Evolutionary conservation across 2,888 invertebrate species (phyloP).

Genomic region (Cosmorhoe ocellata): DNA sequence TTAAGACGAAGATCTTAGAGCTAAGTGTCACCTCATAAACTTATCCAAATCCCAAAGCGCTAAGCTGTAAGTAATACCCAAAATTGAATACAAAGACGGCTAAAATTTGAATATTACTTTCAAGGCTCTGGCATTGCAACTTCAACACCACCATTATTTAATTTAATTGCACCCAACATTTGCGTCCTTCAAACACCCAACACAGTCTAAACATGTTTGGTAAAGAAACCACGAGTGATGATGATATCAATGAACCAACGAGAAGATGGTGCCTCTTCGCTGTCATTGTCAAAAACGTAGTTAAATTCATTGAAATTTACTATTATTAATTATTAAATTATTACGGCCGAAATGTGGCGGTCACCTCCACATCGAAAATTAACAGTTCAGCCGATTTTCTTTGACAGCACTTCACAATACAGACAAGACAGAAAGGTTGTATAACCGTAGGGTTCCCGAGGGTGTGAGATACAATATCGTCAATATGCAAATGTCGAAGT

Average conservation of each 20-base stretch:
- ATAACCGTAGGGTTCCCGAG: slow-evolving; percentile 17
- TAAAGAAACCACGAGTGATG: too few relatives aligned
- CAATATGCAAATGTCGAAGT: slow-evolving; percentile 38
- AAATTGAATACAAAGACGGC: background rate
- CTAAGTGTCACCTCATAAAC: slow-evolving; percentile 4
- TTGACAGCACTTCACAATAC: slow-evolving; percentile 5
- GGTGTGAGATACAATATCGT: slow-evolving; percentile 35
- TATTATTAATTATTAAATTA: too few relatives aligned
- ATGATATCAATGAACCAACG: too few relatives aligned
- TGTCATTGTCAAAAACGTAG: too few relatives aligned
- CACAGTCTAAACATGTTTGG: too few relatives aligned
- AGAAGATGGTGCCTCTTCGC: too few relatives aligned
- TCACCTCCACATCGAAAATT: background rate
- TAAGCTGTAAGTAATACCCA: background rate
- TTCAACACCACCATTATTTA: too few relatives aligned
- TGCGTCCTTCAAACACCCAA: too few relatives aligned
- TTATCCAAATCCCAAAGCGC: background rate
- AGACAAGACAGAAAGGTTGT: slow-evolving; percentile 10
- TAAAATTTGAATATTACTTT: slow-evolving; percentile 1
- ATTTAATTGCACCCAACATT: too few relatives aligned
- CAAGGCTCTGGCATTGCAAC: too few relatives aligned
- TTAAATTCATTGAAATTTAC: too few relatives aligned
- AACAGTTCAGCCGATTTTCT: background rate
- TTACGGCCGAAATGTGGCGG: too few relatives aligned
- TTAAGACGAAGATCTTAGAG: background rate